Base-by-base conservation (phyloP, 2,888 invertebrate genomes). In the Oscheius myriophilus region DNA sequence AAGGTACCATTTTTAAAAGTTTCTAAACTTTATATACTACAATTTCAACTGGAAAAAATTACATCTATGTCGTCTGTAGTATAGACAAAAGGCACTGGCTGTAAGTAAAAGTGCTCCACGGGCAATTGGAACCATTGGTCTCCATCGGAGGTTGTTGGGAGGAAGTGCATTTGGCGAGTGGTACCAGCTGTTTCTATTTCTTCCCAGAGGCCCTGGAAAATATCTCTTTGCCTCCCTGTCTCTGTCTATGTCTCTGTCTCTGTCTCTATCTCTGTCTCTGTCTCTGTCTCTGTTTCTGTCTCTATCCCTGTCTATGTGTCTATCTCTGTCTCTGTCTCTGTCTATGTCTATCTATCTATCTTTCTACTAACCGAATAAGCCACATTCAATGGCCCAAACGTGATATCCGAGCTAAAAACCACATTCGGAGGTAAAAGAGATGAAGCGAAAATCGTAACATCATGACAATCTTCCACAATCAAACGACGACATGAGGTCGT, bases 191-290 rank as follows among this genome's bases (percentile, higher is more conserved):
- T 6, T 9, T 61, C n/a, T 4, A 61, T 7, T 49, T 61, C 61
- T 26, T 61, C 61, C 61, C 46, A 61, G n/a, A 61, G 18, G 12
- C 49, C 61, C 61, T 61, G 12, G 26, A 49, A 46, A 39, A 25
- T 11, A 9, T 33, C 9, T 33, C 33, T 33, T 9, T 33, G 4
- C 9, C 33, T 33, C 33, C 9, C 33, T 33, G 4, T 33, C 33
- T 33, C 33, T 33, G 4, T 33, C 33, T 33, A 3, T 33, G 4
- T 33, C 33, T 33, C 33, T 33, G 4, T 33, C 33, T 33, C 33
- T 33, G 4, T 33, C 33, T 33, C 33, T 33, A 3, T 33, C 33
- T 33, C 33, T 33, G 4, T 33, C 33, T 33, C 9, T 33, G 4
- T 33, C 33, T 33, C 33, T 33, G 4, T 33, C 33, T 33, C 33